Percentiles rank a stretch among this genome's conserved stretches.
phyloP scores from a whole-genome alignment of 1,140 invertebrate genomes.

The Callitettix versicolor region DNA sequence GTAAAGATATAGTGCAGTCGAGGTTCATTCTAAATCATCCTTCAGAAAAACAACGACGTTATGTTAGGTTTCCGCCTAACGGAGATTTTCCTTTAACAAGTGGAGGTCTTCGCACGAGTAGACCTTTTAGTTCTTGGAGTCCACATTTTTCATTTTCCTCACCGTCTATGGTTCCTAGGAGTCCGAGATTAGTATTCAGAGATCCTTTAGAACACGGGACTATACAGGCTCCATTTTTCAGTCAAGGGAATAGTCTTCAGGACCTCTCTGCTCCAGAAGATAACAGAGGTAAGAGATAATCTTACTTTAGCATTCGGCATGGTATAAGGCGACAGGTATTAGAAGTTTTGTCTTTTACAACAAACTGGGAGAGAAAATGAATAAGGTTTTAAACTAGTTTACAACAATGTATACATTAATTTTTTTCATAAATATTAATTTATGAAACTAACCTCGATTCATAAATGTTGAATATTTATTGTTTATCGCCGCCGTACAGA shows the following conservation, averaged over 20 bases:
- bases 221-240: constrained; percentile 21
- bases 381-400: too few species aligned
- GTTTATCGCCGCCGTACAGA: too few species aligned
- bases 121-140: background rate
- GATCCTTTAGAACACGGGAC: constrained; percentile 30
- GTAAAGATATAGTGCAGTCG: background rate
- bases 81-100: constrained; percentile 9
- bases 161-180: constrained; percentile 40
- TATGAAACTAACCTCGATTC: too few species aligned
- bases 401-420: too few species aligned
- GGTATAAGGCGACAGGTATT: too few species aligned
- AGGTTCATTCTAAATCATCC: background rate
- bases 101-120: background rate
- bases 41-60: constrained; percentile 7
- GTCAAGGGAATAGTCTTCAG: constrained; percentile 18
- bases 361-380: too few species aligned
- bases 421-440: too few species aligned
- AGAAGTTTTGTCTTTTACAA: too few species aligned
- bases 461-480: too few species aligned
- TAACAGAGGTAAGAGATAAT: constrained; percentile 18
- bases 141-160: background rate
- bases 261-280: constrained; percentile 22
- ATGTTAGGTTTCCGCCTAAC: constrained; percentile 7
- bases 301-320: too few species aligned
- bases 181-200: constrained; percentile 39